A percentile compares a stretch with the other conserved stretches of the same genome.
phyloP scores from a whole-genome alignment of 2,888 invertebrate genomes.

The Cistogaster globosa region DNA sequence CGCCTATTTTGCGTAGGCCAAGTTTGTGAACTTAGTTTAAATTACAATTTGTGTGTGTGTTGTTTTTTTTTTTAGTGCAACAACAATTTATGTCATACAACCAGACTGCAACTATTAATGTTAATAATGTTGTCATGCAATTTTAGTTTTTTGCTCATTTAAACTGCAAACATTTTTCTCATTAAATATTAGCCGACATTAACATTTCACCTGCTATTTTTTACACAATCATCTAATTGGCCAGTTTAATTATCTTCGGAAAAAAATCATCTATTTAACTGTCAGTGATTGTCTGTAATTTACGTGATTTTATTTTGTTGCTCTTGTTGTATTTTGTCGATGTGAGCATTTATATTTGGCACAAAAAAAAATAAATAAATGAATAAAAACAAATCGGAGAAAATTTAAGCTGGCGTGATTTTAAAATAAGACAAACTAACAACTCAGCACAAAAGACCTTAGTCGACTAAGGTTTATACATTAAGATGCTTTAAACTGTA shows the following conservation, averaged over 20 bases:
- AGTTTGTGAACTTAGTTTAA: conserved; percentile 55
- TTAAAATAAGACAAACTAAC: conserved; percentile 19
- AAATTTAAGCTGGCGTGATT: conserved; percentile 30
- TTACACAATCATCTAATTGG: conserved; percentile 70
- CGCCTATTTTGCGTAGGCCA: conserved; percentile 35
- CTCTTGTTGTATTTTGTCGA: conserved; percentile 16
- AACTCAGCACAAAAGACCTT: background rate
- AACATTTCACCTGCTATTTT: conserved; percentile 68
- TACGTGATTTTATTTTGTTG: conserved; percentile 68
- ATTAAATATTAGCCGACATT: conserved; percentile 65
- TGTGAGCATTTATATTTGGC: conserved; percentile 58
- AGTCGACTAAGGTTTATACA: background rate
- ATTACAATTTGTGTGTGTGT: conserved; percentile 47
- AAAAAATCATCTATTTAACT: conserved; percentile 69
- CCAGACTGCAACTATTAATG: conserved; percentile 27
- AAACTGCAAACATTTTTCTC: conserved; percentile 10
- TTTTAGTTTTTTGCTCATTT: conserved; percentile 11
- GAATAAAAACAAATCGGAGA: too few species aligned
- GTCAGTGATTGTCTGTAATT: conserved; percentile 69
- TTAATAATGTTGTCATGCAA: conserved; percentile 31
- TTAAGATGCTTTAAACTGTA: background rate
- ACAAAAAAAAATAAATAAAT: conserved; percentile 7
- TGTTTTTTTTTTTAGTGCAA: background rate
- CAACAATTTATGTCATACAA: background rate
- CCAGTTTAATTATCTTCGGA: conserved; percentile 70